Conservation (phyloP, 2,888 invertebrate species). For the Sinodicranocentrus sp. region DNA sequence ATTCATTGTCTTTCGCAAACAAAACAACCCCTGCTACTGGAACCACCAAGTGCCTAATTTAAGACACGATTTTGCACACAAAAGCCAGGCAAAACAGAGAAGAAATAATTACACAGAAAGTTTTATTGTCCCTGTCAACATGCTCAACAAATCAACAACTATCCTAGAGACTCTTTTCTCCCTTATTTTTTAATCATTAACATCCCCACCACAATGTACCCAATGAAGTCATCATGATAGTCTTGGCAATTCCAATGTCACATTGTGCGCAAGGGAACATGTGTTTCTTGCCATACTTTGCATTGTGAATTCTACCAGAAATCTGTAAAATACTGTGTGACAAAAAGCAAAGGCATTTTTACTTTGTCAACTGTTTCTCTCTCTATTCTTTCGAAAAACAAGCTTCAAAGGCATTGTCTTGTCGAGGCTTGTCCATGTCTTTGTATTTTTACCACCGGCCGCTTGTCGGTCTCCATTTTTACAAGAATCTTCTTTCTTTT, state of each 20-base stretch:
- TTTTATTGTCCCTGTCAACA: too few relatives aligned
- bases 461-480: not conserved
- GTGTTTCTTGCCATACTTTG: not conserved
- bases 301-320: not conserved
- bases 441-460: constrained; percentile 23
- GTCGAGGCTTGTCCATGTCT: not conserved
- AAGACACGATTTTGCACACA: too few relatives aligned
- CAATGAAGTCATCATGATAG: not conserved
- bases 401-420: too few relatives aligned
- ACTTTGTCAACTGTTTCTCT: not conserved
- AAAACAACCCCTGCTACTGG: too few relatives aligned
- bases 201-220: constrained; percentile 21
- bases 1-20: too few relatives aligned
- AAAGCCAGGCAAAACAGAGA: too few relatives aligned
- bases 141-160: too few relatives aligned
- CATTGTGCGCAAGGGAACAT: constrained; percentile 7
- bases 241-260: not conserved
- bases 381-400: not conserved
- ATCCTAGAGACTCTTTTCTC: too few relatives aligned
- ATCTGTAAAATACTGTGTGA: not conserved
- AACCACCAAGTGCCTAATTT: too few relatives aligned
- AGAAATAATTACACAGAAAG: too few relatives aligned
- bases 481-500: constrained; percentile 7
- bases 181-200: constrained; percentile 1
- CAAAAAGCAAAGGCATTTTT: not conserved